Evolutionary conservation across 2,888 invertebrate genomes (phyloP), one percentile per base, ranked within the genome.

Genomic region (Ormyrus labotus): DNA sequence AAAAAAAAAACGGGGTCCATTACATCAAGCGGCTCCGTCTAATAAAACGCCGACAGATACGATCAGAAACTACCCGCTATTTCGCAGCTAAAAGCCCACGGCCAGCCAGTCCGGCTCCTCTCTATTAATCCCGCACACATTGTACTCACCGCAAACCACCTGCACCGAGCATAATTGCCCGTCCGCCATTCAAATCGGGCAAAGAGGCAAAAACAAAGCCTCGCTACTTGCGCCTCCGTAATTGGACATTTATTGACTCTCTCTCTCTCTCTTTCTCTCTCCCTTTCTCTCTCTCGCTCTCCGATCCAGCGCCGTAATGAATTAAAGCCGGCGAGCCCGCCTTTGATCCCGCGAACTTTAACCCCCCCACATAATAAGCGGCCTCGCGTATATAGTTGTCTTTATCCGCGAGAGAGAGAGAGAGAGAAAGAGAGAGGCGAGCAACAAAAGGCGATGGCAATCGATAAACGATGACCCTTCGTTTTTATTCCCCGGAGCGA

Each of bases 401-500:
- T 78, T 78, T 67, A 68, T 60, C 13, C 8, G 63, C 9, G 51
- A 9, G 61, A 51, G 63, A 51, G 19, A n/a, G 64, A n/a, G 48
- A 45, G 65, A 61, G 69, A n/a, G 19, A 45, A 58, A 61, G 69
- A 8, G 61, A 55, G 53, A 47, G 53, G 55, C 10, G 63, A 19
- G 61, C 65, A 34, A 76, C 70, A 81, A 81, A 74, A 73, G 78
- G 64, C 82, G 79, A 82, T 81, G 81, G 78, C 82, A 74, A 83
- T 83, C 82, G 82, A 82, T 82, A 82, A 82, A 70, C 82, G 82
- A 81, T 79, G 82, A 83, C 78, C 80, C 81, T 76, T 81, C 67
- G 81, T 53, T 83, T 83, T 82, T 80, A 63, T 82, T 80, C 65
- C 69, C 65, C 55, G 11, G 61, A 58, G 64, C 82, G 82, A 82